These are phyloP conservation scores for Hystrix brachyura DNA, from an alignment of 2,113 vertebrate genomes.

Conservation along the genomic window DNA sequence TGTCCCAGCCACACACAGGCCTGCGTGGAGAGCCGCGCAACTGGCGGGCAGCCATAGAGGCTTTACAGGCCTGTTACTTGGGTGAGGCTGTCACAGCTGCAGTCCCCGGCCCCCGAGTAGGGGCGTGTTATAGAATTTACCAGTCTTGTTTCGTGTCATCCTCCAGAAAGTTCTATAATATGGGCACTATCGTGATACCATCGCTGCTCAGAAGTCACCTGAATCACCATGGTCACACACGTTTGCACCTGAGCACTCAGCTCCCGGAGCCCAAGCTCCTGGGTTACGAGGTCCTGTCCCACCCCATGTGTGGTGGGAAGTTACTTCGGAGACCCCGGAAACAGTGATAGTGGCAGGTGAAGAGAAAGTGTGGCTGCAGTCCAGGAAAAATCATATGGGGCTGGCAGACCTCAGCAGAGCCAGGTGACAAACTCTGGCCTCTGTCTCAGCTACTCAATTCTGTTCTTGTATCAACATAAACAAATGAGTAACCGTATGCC, in stretches of 20 bases:
- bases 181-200: rapidly evolving
- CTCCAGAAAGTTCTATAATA: neutral
- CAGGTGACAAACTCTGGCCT: neutral
- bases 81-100: neutral
- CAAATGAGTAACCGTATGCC: neutral
- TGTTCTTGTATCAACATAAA: neutral
- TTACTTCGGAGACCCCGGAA: neutral
- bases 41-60: neutral
- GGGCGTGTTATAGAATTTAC: neutral
- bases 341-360: neutral
- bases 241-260: rapidly evolving
- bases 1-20: neutral
- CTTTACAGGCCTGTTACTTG: neutral
- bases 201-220: neutral
- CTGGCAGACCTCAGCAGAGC: neutral
- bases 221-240: rapidly evolving
- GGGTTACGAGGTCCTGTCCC: neutral
- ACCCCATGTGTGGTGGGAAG: neutral
- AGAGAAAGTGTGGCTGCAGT: neutral
- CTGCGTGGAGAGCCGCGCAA: too few species aligned
- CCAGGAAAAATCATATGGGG: neutral
- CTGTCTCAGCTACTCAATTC: neutral
- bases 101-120: neutral
- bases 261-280: neutral
- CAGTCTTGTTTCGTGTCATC: neutral